Evolutionary conservation across 2,888 invertebrate genomes (phyloP).

Genomic region (Halictus ligatus): DNA sequence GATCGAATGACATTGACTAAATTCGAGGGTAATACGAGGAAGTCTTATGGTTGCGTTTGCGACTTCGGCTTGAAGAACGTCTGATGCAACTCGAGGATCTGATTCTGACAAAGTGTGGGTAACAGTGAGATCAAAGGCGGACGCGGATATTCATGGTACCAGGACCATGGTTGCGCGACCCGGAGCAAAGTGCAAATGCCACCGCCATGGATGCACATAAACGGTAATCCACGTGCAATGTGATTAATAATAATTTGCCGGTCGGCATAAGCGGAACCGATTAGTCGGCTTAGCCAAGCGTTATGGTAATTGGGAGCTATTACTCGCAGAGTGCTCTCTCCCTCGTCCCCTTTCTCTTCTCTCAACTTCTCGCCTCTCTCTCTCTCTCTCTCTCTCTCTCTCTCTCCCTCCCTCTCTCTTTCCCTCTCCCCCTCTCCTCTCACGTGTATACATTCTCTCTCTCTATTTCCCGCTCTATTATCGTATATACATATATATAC

Average conservation of each 20-base stretch:
- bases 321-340: slow-evolving; percentile 66
- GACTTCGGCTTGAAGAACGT: not conserved
- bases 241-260: slow-evolving; percentile 82
- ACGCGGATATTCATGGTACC: slow-evolving; percentile 42
- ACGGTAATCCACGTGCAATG: slow-evolving; percentile 76
- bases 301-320: slow-evolving; percentile 80
- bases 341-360: slow-evolving; percentile 21
- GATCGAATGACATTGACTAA: not conserved
- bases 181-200: slow-evolving; percentile 64
- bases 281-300: slow-evolving; percentile 79
- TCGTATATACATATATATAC: too few relatives aligned
- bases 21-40: not conserved
- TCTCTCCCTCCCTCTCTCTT: not conserved
- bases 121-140: slow-evolving; percentile 51
- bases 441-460: not conserved
- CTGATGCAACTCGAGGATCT: slow-evolving; percentile 12
- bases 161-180: slow-evolving; percentile 25
- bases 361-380: slow-evolving; percentile 22
- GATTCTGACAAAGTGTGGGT: slow-evolving; percentile 21
- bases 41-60: not conserved
- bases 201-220: slow-evolving; percentile 66
- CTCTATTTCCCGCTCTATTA: not conserved
- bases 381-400: slow-evolving; percentile 27
- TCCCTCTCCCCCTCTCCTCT: not conserved
- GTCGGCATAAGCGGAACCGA: slow-evolving; percentile 80